These are phyloP conservation scores for Caradrina clavipalpis DNA, from an alignment of 2,888 invertebrate genomes.

Conservation along the genomic window DNA sequence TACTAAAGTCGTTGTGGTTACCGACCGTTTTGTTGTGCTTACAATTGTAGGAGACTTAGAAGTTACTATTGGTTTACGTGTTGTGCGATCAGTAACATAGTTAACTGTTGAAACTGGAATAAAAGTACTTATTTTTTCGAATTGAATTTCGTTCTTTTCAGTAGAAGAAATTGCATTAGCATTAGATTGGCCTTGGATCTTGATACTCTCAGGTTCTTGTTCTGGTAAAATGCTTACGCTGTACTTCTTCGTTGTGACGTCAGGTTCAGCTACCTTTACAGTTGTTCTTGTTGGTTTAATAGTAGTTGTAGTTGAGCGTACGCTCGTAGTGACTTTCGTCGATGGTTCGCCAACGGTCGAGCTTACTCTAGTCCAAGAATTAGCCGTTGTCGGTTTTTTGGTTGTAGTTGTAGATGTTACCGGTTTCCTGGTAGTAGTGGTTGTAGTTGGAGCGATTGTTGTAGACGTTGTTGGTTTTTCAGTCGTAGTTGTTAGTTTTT, in stretches of 20 bases:
- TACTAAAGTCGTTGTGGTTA: slow-evolving; percentile 48
- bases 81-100: slow-evolving; percentile 76
- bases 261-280: slow-evolving; percentile 54
- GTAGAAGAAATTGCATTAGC: slow-evolving; percentile 65
- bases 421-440: slow-evolving; percentile 52
- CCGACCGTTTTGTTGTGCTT: slow-evolving; percentile 59
- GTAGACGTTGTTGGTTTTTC: slow-evolving; percentile 44
- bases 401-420: slow-evolving; percentile 51
- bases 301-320: slow-evolving; percentile 47
- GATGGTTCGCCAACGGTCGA: slow-evolving; percentile 14
- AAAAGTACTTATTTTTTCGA: slow-evolving; percentile 81
- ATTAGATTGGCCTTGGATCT: slow-evolving; percentile 60
- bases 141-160: slow-evolving; percentile 70
- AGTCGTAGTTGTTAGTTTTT: slow-evolving; percentile 53
- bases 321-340: slow-evolving; percentile 32
- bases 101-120: slow-evolving; percentile 78
- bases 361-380: slow-evolving; percentile 45
- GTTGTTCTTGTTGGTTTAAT: slow-evolving; percentile 58
- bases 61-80: slow-evolving; percentile 67
- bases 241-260: slow-evolving; percentile 59
- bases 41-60: slow-evolving; percentile 62
- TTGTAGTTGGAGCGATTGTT: slow-evolving; percentile 55
- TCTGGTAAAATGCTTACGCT: slow-evolving; percentile 61
- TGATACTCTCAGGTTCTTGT: slow-evolving; percentile 54
- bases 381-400: slow-evolving; percentile 37